Percentiles rank a stretch among this genome's conserved stretches.
Evolutionary conservation across 1,140 invertebrate genomes (phyloP).

Genomic region (Periplaneta americana): DNA sequence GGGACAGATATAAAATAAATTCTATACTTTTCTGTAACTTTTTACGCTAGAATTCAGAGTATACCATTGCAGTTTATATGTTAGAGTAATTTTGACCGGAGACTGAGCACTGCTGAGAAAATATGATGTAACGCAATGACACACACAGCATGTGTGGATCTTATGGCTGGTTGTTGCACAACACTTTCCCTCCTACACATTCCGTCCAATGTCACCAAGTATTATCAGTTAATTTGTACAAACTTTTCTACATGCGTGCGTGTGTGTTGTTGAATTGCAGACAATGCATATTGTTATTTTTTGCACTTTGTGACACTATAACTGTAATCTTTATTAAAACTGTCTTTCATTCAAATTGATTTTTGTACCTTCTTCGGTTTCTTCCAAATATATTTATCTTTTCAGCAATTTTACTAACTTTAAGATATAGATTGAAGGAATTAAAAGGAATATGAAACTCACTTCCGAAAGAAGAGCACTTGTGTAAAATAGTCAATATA

Average conservation of each 20-base stretch:
- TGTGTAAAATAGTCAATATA: too few relatives aligned
- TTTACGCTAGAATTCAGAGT: too few relatives aligned
- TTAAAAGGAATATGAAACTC: too few relatives aligned
- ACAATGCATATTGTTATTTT: not conserved
- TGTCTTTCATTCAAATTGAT: not conserved
- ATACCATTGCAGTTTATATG: not conserved
- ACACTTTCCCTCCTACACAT: not conserved
- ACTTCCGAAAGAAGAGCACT: too few relatives aligned
- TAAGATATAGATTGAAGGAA: too few relatives aligned
- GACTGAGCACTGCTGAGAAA: not conserved
- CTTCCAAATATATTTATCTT: too few relatives aligned
- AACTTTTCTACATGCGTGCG: not conserved
- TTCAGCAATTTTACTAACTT: too few relatives aligned
- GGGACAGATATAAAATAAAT: too few relatives aligned
- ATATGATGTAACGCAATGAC: not conserved
- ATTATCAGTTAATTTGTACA: not conserved
- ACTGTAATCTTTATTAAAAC: not conserved
- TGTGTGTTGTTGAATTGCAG: not conserved
- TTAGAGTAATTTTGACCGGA: not conserved
- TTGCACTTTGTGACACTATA: not conserved
- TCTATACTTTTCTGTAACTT: too few relatives aligned
- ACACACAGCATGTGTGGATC: not conserved
- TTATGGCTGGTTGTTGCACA: not conserved
- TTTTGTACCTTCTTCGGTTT: not conserved
- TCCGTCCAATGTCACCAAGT: not conserved